A percentile compares a stretch with the other conserved stretches of the same genome.
Conservation (phyloP, 2,888 invertebrate species). For the Perdita meconis region DNA sequence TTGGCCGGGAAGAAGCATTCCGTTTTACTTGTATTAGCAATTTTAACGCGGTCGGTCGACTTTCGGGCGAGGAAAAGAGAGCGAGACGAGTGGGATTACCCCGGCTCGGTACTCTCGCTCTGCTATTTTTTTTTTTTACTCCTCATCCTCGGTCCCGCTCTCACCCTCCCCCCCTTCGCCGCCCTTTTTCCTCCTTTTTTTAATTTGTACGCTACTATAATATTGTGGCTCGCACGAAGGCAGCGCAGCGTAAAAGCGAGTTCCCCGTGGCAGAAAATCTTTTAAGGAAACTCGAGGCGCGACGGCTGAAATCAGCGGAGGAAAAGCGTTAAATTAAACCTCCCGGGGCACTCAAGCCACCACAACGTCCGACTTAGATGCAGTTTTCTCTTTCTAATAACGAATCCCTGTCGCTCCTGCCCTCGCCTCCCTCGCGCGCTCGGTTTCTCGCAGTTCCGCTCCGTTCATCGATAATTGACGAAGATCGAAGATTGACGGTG, state of each 20-base stretch:
- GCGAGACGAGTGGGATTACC: constrained; percentile 61
- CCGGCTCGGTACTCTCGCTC: constrained; percentile 31
- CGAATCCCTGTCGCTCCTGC: constrained; percentile 8
- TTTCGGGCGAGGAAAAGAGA: constrained; percentile 18
- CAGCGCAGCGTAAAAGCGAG: constrained; percentile 59
- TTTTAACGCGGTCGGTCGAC: constrained; percentile 55
- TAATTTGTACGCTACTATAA: constrained; percentile 66
- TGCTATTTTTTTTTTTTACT: constrained; percentile 19
- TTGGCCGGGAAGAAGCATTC: constrained; percentile 44
- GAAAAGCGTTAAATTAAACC: constrained; percentile 66
- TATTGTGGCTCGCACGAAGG: constrained; percentile 59
- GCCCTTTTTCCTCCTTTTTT: constrained; percentile 38
- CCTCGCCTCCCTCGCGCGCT: not conserved
- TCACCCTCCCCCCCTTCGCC: not conserved
- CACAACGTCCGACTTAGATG: constrained; percentile 54
- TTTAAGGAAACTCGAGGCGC: constrained; percentile 66
- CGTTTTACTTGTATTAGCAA: constrained; percentile 65
- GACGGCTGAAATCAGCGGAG: constrained; percentile 63
- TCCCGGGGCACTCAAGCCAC: constrained; percentile 47
- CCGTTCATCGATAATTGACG: constrained; percentile 20
- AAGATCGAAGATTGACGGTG: too few relatives aligned
- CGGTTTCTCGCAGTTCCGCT: not conserved
- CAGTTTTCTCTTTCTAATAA: constrained; percentile 59
- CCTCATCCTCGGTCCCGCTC: not conserved
- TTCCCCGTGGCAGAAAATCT: constrained; percentile 65